Evolutionary conservation across 2,797 vertebrate genomes (phyloP).

Genomic region (Falco biarmicus): DNA sequence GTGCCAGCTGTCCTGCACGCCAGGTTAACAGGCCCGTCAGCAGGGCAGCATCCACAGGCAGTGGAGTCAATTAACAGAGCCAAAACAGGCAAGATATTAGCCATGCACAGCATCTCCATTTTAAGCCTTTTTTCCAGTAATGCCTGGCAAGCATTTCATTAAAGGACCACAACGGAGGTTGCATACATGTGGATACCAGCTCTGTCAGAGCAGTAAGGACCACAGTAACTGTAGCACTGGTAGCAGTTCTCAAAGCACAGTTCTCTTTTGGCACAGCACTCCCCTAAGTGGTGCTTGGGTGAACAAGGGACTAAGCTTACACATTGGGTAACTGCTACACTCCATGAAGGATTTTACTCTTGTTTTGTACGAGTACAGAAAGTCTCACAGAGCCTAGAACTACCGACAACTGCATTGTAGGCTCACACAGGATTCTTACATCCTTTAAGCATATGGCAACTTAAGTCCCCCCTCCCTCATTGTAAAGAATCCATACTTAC

Average conservation of each 20-base stretch:
- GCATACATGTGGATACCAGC: background rate
- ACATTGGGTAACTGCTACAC: background rate
- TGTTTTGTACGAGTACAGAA: background rate
- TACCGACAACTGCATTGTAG: background rate
- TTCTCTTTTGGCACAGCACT: background rate
- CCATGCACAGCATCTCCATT: constrained; percentile 24
- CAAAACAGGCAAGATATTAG: background rate
- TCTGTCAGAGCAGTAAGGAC: background rate
- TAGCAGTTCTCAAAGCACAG: background rate
- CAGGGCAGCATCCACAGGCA: background rate
- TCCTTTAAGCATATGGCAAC: background rate
- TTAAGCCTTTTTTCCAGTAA: constrained; percentile 8
- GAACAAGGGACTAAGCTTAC: background rate
- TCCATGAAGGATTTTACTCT: accelerated
- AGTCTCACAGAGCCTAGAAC: background rate
- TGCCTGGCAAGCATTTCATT: background rate
- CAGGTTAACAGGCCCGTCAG: background rate
- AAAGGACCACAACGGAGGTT: background rate
- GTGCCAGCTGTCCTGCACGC: background rate
- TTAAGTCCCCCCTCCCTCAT: background rate
- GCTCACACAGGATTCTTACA: background rate
- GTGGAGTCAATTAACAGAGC: background rate
- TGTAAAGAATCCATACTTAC: background rate
- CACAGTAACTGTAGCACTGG: background rate
- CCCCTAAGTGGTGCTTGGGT: background rate